Percentiles rank a stretch among this genome's conserved stretches.
Evolutionary conservation across 1,140 invertebrate genomes (phyloP).

Genomic region (Drosophila ercepeae): DNA sequence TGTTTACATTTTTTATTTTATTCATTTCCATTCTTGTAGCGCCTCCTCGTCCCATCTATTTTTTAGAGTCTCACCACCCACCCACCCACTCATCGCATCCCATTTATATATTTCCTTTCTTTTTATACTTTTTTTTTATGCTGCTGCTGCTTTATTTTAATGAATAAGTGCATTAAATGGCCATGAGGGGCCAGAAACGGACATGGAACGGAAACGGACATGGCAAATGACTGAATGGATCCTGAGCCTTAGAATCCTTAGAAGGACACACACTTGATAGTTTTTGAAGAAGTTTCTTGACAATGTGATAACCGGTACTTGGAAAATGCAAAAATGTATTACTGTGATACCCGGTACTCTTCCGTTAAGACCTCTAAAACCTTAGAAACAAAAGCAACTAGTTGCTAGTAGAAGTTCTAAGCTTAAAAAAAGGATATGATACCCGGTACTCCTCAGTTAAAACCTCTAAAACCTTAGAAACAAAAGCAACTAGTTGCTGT

Average conservation of each 20-base stretch:
- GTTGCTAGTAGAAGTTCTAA: too few species aligned
- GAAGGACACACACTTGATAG: not conserved
- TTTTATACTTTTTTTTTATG: constrained; percentile 9
- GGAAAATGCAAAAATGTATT: too few species aligned
- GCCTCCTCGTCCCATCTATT: constrained; percentile 35
- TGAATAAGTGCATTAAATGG: constrained; percentile 80
- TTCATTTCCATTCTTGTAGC: constrained; percentile 79
- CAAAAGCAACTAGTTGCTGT: not conserved
- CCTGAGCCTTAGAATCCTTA: constrained; percentile 48
- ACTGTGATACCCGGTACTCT: not conserved
- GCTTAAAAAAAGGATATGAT: not conserved
- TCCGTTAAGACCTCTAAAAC: not conserved
- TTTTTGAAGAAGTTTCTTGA: too few species aligned
- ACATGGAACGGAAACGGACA: constrained; percentile 43
- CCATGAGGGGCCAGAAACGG: constrained; percentile 15
- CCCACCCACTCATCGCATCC: constrained; percentile 2
- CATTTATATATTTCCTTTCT: constrained; percentile 30
- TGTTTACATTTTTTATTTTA: constrained; percentile 82
- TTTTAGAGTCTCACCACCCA: not conserved
- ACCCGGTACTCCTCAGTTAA: not conserved
- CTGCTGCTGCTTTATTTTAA: constrained; percentile 58
- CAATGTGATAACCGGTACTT: too few species aligned
- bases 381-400: not conserved
- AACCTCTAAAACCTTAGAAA: not conserved
- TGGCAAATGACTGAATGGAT: constrained; percentile 71